These are phyloP conservation scores for Diploscapter pachys DNA, from an alignment of 1,140 invertebrate species.

Conservation along the genomic window DNA sequence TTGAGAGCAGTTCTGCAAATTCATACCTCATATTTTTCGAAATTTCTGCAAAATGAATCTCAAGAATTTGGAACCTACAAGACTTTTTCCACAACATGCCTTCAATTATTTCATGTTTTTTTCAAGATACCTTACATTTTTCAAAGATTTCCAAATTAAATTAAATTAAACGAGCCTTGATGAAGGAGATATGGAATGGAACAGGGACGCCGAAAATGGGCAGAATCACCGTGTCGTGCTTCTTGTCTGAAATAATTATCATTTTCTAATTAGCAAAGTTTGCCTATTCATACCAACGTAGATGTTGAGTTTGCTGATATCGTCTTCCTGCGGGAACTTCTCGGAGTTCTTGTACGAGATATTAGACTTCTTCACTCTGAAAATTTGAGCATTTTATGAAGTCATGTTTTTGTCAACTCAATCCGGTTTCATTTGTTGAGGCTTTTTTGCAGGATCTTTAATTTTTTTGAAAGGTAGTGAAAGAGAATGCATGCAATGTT, in stretches of 20 bases:
- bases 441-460: background rate
- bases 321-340: slow-evolving; percentile 86
- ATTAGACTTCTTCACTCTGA: slow-evolving; percentile 74
- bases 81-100: background rate
- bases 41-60: slow-evolving; percentile 1
- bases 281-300: slow-evolving; percentile 75
- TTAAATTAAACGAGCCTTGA: slow-evolving; percentile 67
- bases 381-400: background rate
- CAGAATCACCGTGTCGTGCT: slow-evolving; percentile 71
- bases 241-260: slow-evolving; percentile 34
- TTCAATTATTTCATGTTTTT: background rate
- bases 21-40: too few species aligned
- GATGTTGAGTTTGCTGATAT: slow-evolving; percentile 87
- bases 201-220: slow-evolving; percentile 91
- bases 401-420: too few species aligned
- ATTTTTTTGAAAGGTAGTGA: too few species aligned
- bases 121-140: background rate
- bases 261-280: slow-evolving; percentile 22
- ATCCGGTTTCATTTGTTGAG: too few species aligned
- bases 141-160: slow-evolving; percentile 2
- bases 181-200: slow-evolving; percentile 96
- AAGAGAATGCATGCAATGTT: too few species aligned
- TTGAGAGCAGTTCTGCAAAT: slow-evolving; percentile 35
- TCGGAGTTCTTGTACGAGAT: slow-evolving; percentile 88
- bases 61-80: too few species aligned